Evolutionary conservation across 2,888 invertebrate genomes (phyloP), one percentile per base, ranked within the genome.

Genomic region (Disparrhopalites patrizii): DNA sequence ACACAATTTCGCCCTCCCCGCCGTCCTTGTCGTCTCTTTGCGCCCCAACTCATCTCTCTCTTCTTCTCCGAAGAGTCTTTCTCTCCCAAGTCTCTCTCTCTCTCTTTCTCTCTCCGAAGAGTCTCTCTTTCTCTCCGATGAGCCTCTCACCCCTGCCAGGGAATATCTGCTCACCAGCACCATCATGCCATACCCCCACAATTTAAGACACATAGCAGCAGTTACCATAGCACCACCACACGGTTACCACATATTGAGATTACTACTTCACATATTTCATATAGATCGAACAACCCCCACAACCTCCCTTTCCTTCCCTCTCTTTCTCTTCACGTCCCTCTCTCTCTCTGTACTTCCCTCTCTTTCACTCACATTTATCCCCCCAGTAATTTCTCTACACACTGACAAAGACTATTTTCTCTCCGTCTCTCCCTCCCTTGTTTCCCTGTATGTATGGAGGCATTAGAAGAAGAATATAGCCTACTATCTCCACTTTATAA

Each of bases 161-260:
- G 13, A 4, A 40, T 18, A 15, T 10, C 15, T 10, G 36, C 15
- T 36, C 36, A 15, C 7, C 15, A 10, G 36, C 36, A 15, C 15
- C 8, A 10, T 15, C 36, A 10, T 36, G 7, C 7, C 15, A 15
- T 36, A 36, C 15, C 36, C 36, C 7, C 36, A 7, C 36, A 15
- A 7, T 36, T 36, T 36, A 36, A 36, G 47, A 23, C 25, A 47
- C 47, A 47, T 47, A 47, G 40, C 40, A 18, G 40, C 40, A 40
- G n/a, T 18, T 18, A 40, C 40, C n/a, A n/a, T n/a, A n/a, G n/a
- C n/a, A n/a, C 3, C 40, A 40, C 40, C n/a, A 43, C 8, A 23
- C 47, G 25, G 47, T 23, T 25, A 47, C 47, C 47, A 47, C 47
- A 47, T 47, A 47, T 40, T 47, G 47, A 47, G 47, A 47, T 47